A percentile compares a stretch with the other conserved stretches of the same genome.
Conservation (phyloP, 2,113 vertebrate species). For the Tympanuchus pallidicinctus region DNA sequence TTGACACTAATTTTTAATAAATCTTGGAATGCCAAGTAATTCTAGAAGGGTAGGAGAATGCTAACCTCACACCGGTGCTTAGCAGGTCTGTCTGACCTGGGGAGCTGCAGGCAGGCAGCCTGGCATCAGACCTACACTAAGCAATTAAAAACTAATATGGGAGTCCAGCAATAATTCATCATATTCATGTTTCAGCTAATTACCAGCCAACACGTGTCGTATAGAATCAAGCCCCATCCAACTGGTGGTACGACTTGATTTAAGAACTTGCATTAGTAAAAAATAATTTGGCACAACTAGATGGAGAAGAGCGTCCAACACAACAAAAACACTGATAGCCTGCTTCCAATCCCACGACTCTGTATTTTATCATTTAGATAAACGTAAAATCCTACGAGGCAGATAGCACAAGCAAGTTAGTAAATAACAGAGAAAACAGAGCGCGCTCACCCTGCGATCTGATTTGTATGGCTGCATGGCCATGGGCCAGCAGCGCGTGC, state of each 20-base stretch:
- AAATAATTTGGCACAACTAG: neutral
- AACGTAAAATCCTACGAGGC: neutral
- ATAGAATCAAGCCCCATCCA: slow-evolving; percentile 11
- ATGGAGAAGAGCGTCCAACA: neutral
- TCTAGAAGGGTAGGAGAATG: slow-evolving; percentile 39
- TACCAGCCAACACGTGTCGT: neutral
- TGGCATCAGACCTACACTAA: neutral
- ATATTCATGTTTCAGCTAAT: slow-evolving; percentile 37
- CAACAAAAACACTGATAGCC: neutral
- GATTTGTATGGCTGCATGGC: slow-evolving; percentile 8
- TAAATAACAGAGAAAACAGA: neutral
- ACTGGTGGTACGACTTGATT: slow-evolving; percentile 1
- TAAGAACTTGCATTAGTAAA: neutral
- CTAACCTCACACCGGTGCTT: neutral
- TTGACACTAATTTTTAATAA: slow-evolving; percentile 65
- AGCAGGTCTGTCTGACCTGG: neutral
- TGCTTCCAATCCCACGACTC: neutral
- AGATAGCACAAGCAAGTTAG: neutral
- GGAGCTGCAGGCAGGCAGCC: neutral
- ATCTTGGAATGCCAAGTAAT: slow-evolving; percentile 67
- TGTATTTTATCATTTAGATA: neutral
- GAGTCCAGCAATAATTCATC: neutral
- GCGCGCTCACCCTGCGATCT: neutral
- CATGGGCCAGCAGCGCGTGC: neutral
- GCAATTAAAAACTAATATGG: slow-evolving; percentile 29